Base-by-base conservation (phyloP, 2,888 invertebrate genomes). In the Drosophila emarginata region DNA sequence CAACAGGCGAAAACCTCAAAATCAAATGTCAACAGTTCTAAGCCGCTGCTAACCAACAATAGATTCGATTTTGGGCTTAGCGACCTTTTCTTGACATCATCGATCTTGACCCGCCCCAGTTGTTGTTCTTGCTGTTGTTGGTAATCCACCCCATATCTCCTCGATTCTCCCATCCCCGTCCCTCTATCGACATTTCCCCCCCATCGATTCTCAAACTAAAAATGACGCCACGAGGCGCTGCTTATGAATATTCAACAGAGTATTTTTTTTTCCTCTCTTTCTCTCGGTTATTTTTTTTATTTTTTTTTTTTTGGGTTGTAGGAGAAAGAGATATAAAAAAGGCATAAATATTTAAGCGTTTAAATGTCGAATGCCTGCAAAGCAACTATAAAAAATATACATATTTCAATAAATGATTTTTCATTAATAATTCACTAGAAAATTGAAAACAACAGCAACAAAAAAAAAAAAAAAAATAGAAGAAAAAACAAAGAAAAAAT, bases 81-180 rank as follows among this genome's bases (percentile, higher is more conserved):
- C 45, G 64, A 73, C 64, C 74, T 58, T 65, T 50, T 67, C 73
- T 82, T 77, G 81, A 84, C 81, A 81, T 78, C 81, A 78, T 81
- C 85, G 81, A 84, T 82, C 82, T 82, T 79, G 82, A 81, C 81
- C 81, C 81, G 81, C 67, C 81, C 81, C 81, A 84, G 79, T 84
- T 81, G 71, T 73, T 71, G 67, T 21, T 81, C 68, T 73, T 71
- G 67, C 4, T 45, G 18, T 4, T 45, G 4, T 32, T 32, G 32
- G 9, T 32, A 32, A 32, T 32, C 32, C 32, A 32, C 7, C 32
- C 32, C 32, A 32, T 9, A 32, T 32, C 32, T 32, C 7, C 32
- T 4, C 32, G 28, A 28, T 6, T 28, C 28, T 6, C 11, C 32
- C 11, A 59, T 52, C 59, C 64, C 61, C 74, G 15, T 26, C 23